These are phyloP conservation scores for Lasioglossum albipes DNA, from an alignment of 1,140 invertebrate species.

Conservation along the genomic window DNA sequence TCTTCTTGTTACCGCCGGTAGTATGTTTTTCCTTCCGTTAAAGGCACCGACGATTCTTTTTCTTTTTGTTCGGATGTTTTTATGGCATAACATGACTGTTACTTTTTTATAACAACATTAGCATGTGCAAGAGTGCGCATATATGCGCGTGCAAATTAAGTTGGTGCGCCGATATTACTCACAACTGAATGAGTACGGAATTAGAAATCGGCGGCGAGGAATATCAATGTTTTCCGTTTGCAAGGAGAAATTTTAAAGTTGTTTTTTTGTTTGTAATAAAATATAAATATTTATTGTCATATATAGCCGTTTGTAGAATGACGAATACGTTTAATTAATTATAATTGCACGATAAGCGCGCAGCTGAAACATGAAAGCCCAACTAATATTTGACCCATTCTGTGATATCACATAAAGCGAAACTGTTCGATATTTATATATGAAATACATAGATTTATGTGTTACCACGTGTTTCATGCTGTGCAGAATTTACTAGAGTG, in stretches of 20 bases:
- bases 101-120: constrained; percentile 5
- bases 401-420: constrained; percentile 59
- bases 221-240: not conserved
- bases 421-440: constrained; percentile 24
- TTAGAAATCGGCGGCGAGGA: not conserved
- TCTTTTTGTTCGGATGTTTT: not conserved
- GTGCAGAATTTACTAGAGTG: constrained; percentile 18
- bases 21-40: not conserved
- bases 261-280: not conserved
- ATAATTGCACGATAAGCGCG: constrained; percentile 12
- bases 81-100: not conserved
- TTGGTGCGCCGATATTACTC: not conserved
- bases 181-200: no score
- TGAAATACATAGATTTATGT: not conserved
- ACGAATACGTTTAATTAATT: not conserved
- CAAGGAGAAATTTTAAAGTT: not conserved
- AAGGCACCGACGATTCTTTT: not conserved
- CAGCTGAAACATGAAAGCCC: not conserved
- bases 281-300: not conserved
- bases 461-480: not conserved
- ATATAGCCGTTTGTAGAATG: not conserved
- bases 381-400: constrained; percentile 28
- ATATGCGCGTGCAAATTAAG: not conserved
- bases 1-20: not conserved
- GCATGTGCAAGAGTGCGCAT: not conserved